These are phyloP conservation scores for Ochropleura leucogaster DNA, from an alignment of 2,888 invertebrate species.

Conservation along the genomic window DNA sequence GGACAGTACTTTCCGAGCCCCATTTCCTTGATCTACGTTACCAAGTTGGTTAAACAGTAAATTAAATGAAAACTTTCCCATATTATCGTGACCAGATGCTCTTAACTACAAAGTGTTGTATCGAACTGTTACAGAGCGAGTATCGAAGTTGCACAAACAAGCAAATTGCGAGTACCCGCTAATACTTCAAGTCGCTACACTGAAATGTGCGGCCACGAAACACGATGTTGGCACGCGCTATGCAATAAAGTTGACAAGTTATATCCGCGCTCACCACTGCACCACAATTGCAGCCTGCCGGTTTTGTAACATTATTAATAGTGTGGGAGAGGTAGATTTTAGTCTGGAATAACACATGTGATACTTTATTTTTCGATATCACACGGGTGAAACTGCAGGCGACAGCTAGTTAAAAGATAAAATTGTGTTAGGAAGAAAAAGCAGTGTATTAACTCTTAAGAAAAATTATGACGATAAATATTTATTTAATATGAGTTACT, in stretches of 20 bases:
- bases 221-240: background rate
- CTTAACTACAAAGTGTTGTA: slow-evolving; percentile 51
- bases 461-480: no score
- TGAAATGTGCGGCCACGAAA: slow-evolving; percentile 31
- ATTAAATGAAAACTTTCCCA: slow-evolving; percentile 47
- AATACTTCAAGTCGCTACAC: slow-evolving; percentile 42
- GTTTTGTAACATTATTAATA: no score
- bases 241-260: background rate
- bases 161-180: slow-evolving; percentile 47
- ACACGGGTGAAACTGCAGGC: no score
- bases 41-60: slow-evolving; percentile 20
- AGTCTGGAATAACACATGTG: no score
- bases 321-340: no score
- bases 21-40: background rate
- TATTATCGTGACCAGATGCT: slow-evolving; percentile 37
- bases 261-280: background rate
- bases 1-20: background rate
- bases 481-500: no score
- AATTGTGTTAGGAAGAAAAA: no score
- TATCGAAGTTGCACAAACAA: slow-evolving; percentile 42
- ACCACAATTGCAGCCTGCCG: background rate
- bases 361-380: no score
- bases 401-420: no score
- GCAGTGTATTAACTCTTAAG: no score
- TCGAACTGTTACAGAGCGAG: slow-evolving; percentile 38